phyloP scores from a whole-genome alignment of 2,888 invertebrate species.

The Polydrusus cervinus region DNA sequence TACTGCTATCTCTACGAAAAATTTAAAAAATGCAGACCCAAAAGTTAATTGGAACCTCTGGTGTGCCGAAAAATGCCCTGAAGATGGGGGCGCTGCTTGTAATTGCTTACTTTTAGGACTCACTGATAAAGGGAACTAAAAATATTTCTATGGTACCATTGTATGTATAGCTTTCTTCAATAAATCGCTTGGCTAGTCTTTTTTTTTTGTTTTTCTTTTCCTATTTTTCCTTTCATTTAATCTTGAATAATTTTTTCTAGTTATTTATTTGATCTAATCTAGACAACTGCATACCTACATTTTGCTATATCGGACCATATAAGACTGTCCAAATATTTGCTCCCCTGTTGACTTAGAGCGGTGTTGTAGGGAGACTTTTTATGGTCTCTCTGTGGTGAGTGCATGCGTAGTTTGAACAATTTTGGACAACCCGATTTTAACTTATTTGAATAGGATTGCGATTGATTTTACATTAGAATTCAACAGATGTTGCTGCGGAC shows the following conservation, averaged over 20 bases:
- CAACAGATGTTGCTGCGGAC: no score
- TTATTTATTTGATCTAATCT: not conserved
- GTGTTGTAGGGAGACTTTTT: no score
- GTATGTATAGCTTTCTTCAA: not conserved
- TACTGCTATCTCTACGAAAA: not conserved
- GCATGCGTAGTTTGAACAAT: no score
- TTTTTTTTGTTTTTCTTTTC: not conserved
- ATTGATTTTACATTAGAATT: no score
- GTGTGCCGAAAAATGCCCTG: constrained; percentile 13
- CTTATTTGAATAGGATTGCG: no score
- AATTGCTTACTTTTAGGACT: constrained; percentile 14
- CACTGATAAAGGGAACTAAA: not conserved
- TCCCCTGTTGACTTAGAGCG: no score
- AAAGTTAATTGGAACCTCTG: constrained; percentile 6
- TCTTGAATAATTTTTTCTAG: not conserved
- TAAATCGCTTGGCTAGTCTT: constrained; percentile 8
- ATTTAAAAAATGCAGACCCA: not conserved
- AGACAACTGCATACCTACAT: no score
- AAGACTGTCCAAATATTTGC: no score
- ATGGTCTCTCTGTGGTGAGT: no score
- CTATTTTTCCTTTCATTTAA: not conserved
- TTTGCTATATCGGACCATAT: no score
- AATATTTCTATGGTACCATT: constrained; percentile 4
- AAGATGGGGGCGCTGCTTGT: constrained; percentile 11
- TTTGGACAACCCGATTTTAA: no score